Percentiles rank a stretch among this genome's conserved stretches.
These are phyloP conservation scores for Limulus polyphemus DNA, from an alignment of 2,888 invertebrate genomes.

Conservation along the genomic window DNA sequence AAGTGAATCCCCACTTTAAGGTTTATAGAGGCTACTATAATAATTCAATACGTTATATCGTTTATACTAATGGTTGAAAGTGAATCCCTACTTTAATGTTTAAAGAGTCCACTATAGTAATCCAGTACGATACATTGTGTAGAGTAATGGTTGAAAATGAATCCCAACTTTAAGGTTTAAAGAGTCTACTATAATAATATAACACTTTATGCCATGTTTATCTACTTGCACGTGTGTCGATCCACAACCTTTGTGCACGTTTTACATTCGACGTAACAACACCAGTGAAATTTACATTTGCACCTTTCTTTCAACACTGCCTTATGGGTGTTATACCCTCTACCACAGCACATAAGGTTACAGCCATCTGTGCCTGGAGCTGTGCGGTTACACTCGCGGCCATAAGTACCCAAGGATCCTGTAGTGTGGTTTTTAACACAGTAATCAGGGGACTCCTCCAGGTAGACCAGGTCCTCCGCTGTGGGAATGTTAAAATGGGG, in stretches of 20 bases:
- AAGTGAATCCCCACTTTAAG: too few relatives aligned
- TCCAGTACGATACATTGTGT: too few relatives aligned
- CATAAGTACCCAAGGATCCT: slow-evolving; percentile 53
- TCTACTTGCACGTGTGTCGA: slow-evolving; percentile 70
- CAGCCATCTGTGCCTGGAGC: slow-evolving; percentile 59
- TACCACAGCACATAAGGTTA: slow-evolving; percentile 75
- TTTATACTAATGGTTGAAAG: too few relatives aligned
- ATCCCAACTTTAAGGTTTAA: too few relatives aligned
- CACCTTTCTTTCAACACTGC: slow-evolving; percentile 64
- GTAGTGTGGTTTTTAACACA: slow-evolving; percentile 64
- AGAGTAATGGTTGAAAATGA: too few relatives aligned
- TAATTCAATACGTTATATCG: too few relatives aligned
- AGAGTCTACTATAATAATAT: too few relatives aligned
- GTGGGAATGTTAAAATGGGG: slow-evolving; percentile 67
- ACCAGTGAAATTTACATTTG: slow-evolving; percentile 92
- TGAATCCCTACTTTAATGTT: too few relatives aligned
- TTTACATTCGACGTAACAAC: slow-evolving; percentile 84
- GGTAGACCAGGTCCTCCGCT: slow-evolving; percentile 79
- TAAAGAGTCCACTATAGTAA: too few relatives aligned
- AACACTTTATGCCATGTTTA: too few relatives aligned
- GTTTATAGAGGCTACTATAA: too few relatives aligned
- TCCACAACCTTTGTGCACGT: slow-evolving; percentile 64
- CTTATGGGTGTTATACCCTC: slow-evolving; percentile 73
- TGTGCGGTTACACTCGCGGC: slow-evolving; percentile 36
- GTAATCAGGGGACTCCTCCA: slow-evolving; percentile 90